phyloP scores from a whole-genome alignment of 2,888 invertebrate species.

The Scelioninae gen. 1 region DNA sequence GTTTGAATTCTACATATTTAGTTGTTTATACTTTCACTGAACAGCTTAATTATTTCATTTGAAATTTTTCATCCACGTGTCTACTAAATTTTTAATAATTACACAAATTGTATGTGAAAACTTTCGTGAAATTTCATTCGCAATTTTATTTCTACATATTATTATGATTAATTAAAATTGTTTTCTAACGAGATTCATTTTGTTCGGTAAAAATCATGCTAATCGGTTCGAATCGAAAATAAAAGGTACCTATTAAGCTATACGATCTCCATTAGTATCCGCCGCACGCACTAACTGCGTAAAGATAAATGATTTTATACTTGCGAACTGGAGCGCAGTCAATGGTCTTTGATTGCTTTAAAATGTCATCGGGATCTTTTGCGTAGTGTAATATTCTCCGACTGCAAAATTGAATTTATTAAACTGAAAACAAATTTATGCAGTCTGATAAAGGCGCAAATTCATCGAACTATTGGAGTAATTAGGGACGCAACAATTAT shows the following conservation, averaged over 20 bases:
- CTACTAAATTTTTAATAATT: no score
- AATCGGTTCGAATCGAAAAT: slow-evolving; percentile 25
- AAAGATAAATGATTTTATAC: slow-evolving; percentile 64
- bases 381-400: slow-evolving; percentile 50
- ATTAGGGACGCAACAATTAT: slow-evolving; percentile 61
- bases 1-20: no score
- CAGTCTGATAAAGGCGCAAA: slow-evolving; percentile 49
- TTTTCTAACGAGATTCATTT: slow-evolving; percentile 19
- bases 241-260: slow-evolving; percentile 37
- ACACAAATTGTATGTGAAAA: slow-evolving; percentile 1
- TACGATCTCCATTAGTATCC: slow-evolving; percentile 34
- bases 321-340: slow-evolving; percentile 46
- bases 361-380: slow-evolving; percentile 61
- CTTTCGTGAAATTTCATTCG: not conserved
- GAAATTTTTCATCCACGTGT: no score
- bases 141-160: slow-evolving; percentile 9
- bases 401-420: slow-evolving; percentile 56
- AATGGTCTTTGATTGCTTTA: slow-evolving; percentile 67
- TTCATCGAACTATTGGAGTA: slow-evolving; percentile 62
- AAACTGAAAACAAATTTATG: slow-evolving; percentile 67
- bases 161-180: slow-evolving; percentile 6
- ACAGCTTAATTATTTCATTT: no score
- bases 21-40: no score
- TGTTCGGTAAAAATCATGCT: slow-evolving; percentile 32
- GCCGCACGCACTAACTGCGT: slow-evolving; percentile 54